Conservation (phyloP, 2,113 vertebrate species). For the Butastur rufipennis region DNA sequence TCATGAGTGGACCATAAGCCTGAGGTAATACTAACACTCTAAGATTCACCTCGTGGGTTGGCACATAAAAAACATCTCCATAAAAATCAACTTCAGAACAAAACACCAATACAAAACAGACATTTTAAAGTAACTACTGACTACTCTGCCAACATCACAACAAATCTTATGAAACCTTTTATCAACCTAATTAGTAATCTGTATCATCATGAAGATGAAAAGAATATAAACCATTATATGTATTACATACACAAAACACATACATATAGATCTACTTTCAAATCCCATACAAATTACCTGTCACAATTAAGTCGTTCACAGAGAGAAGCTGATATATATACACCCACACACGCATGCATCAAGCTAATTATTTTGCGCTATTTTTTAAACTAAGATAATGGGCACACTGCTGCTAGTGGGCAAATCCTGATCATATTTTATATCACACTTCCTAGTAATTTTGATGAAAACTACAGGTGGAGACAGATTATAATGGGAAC, state of each 20-base stretch:
- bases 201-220: neutral
- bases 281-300: constrained; percentile 54
- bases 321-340: constrained; percentile 36
- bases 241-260: neutral
- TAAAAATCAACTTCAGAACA: constrained; percentile 35
- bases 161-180: constrained; percentile 48
- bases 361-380: constrained; percentile 64
- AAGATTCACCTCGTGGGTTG: neutral
- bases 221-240: neutral
- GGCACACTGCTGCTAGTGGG: constrained; percentile 60
- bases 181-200: constrained; percentile 58
- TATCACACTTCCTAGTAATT: constrained; percentile 64
- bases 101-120: constrained; percentile 39
- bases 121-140: constrained; percentile 47
- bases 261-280: neutral
- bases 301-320: constrained; percentile 60
- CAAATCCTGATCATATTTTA: constrained; percentile 63
- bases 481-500: constrained; percentile 71
- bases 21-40: neutral
- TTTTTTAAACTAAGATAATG: constrained; percentile 58
- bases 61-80: neutral
- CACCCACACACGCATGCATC: neutral
- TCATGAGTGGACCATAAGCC: neutral
- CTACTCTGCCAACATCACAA: constrained; percentile 1
- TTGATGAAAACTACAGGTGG: constrained; percentile 77